Conservation (phyloP, 2,888 invertebrate genomes). For the Lagria hirta region DNA sequence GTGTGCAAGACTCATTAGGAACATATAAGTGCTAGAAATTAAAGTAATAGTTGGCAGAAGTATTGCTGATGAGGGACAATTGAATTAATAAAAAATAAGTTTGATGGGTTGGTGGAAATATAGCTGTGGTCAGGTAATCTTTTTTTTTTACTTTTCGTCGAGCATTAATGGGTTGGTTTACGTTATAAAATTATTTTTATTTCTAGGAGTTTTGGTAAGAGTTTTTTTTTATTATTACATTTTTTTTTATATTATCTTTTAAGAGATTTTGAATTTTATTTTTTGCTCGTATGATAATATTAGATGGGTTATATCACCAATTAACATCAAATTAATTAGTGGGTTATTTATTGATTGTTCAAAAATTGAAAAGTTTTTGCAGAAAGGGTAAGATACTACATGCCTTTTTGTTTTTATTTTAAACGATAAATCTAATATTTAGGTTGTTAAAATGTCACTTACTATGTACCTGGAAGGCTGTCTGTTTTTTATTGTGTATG, state of each 20-base stretch:
- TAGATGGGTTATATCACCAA: too few species aligned
- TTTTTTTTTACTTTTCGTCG: conserved; percentile 20
- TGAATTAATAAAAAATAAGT: too few species aligned
- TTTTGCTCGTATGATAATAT: too few species aligned
- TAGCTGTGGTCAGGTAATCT: conserved; percentile 31
- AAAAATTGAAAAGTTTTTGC: too few species aligned
- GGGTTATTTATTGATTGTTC: too few species aligned
- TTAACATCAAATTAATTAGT: too few species aligned
- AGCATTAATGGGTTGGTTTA: conserved; percentile 9
- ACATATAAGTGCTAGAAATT: conserved; percentile 31
- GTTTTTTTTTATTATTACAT: conserved; percentile 30
- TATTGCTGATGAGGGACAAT: conserved; percentile 25
- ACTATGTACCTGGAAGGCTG: too few species aligned
- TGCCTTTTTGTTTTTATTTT: too few species aligned
- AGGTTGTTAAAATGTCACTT: too few species aligned
- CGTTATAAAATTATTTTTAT: conserved; percentile 5
- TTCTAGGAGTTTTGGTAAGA: conserved; percentile 30
- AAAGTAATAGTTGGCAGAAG: conserved; percentile 13
- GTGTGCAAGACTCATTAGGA: conserved; percentile 33
- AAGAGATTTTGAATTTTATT: neutral
- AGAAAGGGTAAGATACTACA: too few species aligned
- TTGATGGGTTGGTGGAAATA: conserved; percentile 6
- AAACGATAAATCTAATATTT: too few species aligned
- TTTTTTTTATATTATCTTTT: conserved; percentile 22
- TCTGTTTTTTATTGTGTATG: too few species aligned